Conservation (phyloP, 2,888 invertebrate genomes). For the Corythucha ciliata region DNA sequence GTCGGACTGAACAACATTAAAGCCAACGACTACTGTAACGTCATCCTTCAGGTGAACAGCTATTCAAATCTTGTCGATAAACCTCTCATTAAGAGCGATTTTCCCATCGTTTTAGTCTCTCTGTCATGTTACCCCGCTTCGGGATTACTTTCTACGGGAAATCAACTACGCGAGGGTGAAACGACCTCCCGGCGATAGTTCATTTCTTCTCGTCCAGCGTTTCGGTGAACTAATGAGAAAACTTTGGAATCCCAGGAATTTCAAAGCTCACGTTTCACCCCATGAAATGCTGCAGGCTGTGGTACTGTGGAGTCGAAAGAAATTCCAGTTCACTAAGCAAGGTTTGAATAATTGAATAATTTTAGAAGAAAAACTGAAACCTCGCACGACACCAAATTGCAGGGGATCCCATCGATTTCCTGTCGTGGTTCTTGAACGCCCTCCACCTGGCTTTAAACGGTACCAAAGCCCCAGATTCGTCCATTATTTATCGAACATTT, state of each 20-base stretch:
- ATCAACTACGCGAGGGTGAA: slow-evolving; percentile 82
- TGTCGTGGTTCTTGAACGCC: slow-evolving; percentile 97
- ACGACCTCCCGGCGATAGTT: slow-evolving; percentile 90
- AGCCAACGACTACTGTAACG: slow-evolving; percentile 99
- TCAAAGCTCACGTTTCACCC: slow-evolving; percentile 98
- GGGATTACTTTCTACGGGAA: slow-evolving; percentile 91
- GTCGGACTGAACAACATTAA: slow-evolving; percentile 99
- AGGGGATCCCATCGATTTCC: slow-evolving; percentile 95
- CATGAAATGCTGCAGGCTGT: slow-evolving; percentile 99
- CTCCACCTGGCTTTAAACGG: slow-evolving; percentile 91
- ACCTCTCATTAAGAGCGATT: not conserved
- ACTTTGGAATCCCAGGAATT: slow-evolving; percentile 97
- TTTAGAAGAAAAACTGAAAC: not conserved
- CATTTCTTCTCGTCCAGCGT: slow-evolving; percentile 77
- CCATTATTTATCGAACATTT: slow-evolving; percentile 91
- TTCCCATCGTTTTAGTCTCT: slow-evolving; percentile 58
- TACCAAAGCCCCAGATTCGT: slow-evolving; percentile 74
- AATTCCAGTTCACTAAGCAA: slow-evolving; percentile 96
- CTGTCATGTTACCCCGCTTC: slow-evolving; percentile 85
- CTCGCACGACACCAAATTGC: slow-evolving; percentile 31
- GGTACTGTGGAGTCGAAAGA: slow-evolving; percentile 91
- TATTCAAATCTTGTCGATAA: not conserved
- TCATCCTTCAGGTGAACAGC: slow-evolving; percentile 72
- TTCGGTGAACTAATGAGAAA: slow-evolving; percentile 95
- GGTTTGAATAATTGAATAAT: slow-evolving; percentile 48